Evolutionary conservation across 2,113 vertebrate genomes (phyloP), one percentile per base, ranked within the genome.

Genomic region (Bos indicus): DNA sequence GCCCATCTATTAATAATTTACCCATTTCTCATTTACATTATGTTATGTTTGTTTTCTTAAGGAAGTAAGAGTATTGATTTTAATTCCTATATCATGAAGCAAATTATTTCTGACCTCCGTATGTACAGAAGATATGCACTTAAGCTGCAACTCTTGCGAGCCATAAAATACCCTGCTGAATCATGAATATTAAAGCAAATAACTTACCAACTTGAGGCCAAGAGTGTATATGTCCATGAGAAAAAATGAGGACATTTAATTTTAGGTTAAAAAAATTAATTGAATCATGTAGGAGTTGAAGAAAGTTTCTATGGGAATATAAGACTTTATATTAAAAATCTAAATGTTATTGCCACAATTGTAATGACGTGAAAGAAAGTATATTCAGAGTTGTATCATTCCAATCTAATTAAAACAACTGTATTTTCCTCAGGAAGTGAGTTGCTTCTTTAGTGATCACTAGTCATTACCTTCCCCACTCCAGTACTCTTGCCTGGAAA

Each of bases 21-120:
- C 84, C 96, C 89, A 93, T 96, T 94, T 96, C 91, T 98, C 97
- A 97, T 98, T 98, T 97, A 94, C 80, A 96, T 98, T 98, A 94
- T 91, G 60, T 93, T 98, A 90, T 96, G 91, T 95, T 98, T 98
- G 90, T 98, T 98, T 98, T 97, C 94, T 95, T 98, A 94, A 97
- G 97, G 95, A 98, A 98, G 97, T 97, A 96, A 97, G 97, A 97
- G 93, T 97, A 98, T 98, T 98, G 98, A 98, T 98, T 98, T 96
- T 98, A 96, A 98, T 98, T 98, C 96, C 94, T 97, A 88, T 97
- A 97, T 94, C 97, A 98, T 98, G 95, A 97, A 96, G 84, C 98
- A 98, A 98, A 98, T 98, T 97, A 98, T 98, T 97, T 98, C 96
- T 97, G 98, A 98, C 94, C 97, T 97, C 94, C 86, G 87, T 97